Evolutionary conservation across 2,888 invertebrate species (phyloP).

Genomic region (Acrocyrtus sp.): DNA sequence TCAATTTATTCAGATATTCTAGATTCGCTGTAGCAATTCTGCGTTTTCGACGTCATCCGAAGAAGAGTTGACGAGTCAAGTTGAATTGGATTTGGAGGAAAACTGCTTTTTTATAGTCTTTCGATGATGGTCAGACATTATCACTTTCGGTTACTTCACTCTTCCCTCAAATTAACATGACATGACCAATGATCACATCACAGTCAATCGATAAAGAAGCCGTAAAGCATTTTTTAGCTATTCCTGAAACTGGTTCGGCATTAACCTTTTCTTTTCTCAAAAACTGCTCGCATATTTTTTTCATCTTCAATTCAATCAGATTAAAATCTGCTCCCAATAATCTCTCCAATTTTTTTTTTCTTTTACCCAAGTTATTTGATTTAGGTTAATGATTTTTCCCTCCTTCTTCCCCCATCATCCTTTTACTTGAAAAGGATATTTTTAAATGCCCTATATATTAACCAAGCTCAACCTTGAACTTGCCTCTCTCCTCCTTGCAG

Average conservation of each 20-base stretch:
- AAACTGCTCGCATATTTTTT: not conserved
- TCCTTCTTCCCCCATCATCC: conserved; percentile 5
- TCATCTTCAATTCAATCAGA: not conserved
- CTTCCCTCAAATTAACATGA: too few species aligned
- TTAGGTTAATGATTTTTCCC: conserved; percentile 51
- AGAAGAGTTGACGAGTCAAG: not conserved
- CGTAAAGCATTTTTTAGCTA: not conserved
- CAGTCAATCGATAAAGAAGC: too few species aligned
- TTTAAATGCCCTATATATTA: conserved; percentile 26
- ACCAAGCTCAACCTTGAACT: not conserved
- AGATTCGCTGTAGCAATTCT: too few species aligned
- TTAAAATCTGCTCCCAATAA: too few species aligned
- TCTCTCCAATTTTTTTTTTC: not conserved
- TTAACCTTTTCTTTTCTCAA: not conserved
- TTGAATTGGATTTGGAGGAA: not conserved
- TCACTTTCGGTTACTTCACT: too few species aligned
- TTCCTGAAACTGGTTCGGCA: not conserved
- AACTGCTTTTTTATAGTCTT: not conserved
- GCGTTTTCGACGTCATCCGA: too few species aligned
- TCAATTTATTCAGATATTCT: too few species aligned
- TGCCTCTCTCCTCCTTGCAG: not conserved
- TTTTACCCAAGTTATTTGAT: conserved; percentile 25
- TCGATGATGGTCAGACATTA: too few species aligned
- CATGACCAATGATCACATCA: too few species aligned
- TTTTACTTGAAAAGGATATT: conserved; percentile 3